These are phyloP conservation scores for Danio albolineatus DNA, from an alignment of 2,797 vertebrate genomes.

Conservation along the genomic window DNA sequence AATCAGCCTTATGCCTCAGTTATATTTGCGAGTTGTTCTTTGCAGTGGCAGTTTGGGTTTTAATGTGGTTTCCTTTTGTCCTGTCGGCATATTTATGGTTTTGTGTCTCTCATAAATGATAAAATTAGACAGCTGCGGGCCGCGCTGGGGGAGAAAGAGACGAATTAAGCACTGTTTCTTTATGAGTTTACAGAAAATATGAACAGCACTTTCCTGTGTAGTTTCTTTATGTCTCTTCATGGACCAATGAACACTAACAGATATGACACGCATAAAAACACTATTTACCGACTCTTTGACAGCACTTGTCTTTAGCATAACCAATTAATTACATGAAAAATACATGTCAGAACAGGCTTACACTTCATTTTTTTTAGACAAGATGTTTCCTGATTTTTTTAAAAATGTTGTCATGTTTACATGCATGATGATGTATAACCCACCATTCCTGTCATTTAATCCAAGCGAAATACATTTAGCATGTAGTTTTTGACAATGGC, in stretches of 20 bases:
- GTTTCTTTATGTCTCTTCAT: constrained; percentile 29
- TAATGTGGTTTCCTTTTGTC: constrained; percentile 23
- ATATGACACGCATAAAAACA: constrained; percentile 11
- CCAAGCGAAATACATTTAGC: neutral
- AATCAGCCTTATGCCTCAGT: neutral
- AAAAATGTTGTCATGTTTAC: neutral
- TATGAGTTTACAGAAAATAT: constrained; percentile 21
- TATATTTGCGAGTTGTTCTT: constrained; percentile 37
- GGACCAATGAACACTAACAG: constrained; percentile 48
- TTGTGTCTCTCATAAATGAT: constrained; percentile 24
- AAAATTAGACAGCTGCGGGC: constrained; percentile 4
- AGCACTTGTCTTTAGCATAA: constrained; percentile 17
- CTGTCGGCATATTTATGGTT: constrained; percentile 35
- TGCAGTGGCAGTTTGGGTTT: constrained; percentile 47
- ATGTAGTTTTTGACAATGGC: neutral
- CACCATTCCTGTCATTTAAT: neutral
- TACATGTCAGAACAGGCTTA: neutral
- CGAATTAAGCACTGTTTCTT: constrained; percentile 28
- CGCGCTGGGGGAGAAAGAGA: neutral
- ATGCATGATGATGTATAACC: neutral
- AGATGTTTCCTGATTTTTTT: neutral
- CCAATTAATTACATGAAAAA: neutral
- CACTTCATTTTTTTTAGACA: constrained; percentile 5
- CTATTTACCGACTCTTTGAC: constrained; percentile 35
- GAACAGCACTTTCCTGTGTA: constrained; percentile 51